phyloP scores from a whole-genome alignment of 2,113 vertebrate species.

The Macrotis lagotis region DNA sequence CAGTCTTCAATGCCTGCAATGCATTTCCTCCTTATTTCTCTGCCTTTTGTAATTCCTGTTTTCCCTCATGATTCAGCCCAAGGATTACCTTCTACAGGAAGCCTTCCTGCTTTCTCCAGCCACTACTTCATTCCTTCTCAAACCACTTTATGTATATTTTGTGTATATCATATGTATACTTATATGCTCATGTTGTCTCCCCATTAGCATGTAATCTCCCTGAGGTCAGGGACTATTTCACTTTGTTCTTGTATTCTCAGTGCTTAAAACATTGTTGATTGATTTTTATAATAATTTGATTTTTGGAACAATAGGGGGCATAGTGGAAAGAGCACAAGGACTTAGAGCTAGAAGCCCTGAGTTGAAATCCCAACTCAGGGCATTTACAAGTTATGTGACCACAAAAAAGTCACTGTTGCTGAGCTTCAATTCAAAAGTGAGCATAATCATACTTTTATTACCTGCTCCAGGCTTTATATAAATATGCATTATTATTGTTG shows the following conservation, averaged over 20 bases:
- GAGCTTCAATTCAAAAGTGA: neutral
- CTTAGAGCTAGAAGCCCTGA: neutral
- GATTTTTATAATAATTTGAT: neutral
- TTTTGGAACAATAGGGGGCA: neutral
- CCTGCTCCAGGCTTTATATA: neutral
- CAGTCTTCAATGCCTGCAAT: neutral
- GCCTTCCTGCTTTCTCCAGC: neutral
- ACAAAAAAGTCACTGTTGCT: neutral
- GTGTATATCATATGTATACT: neutral
- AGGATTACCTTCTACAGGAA: neutral
- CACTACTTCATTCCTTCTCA: neutral
- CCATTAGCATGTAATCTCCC: neutral
- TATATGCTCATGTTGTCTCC: neutral
- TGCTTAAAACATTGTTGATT: neutral
- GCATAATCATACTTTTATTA: neutral
- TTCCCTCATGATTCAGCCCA: neutral
- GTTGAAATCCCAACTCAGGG: neutral
- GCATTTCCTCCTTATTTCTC: neutral
- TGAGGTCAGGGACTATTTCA: neutral
- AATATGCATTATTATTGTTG: neutral
- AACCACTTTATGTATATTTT: neutral
- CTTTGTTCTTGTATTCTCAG: neutral
- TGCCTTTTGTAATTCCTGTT: neutral
- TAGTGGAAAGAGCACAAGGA: neutral
- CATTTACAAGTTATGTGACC: neutral